Evolutionary conservation across 2,888 invertebrate species (phyloP), one percentile per base, ranked within the genome.

Genomic region (Drosophila kokeensis): DNA sequence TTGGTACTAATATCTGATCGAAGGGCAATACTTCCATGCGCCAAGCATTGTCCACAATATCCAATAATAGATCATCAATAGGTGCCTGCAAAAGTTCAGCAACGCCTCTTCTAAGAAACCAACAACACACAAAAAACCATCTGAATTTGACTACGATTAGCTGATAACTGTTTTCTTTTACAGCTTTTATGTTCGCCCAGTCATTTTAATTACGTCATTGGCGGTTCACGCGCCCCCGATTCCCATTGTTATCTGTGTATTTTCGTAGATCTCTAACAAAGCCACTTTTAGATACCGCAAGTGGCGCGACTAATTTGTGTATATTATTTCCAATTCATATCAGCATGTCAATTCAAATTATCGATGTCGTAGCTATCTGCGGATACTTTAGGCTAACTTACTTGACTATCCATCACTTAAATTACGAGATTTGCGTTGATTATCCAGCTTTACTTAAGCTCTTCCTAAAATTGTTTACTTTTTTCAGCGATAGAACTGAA

Each of bases 1-100:
- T 92, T 3, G 98, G 98, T 8, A 99, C 98, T 62, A 94, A 91
- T 82, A 97, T 97, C 90, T 98, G 98, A 93, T 98, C 98, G 85
- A 96, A 95, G 5, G 97, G 97, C 53, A 97, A 93, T 85, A 95
- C 94, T 90, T 98, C 98, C 70, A 96, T 95, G 64, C 97, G 95
- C 98, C 99, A 99, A 87, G 96, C 95, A 89, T 97, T 96, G 92
- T 98, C 98, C 80, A 93, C 81, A 82, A 93, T 92, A 84, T 93
- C 93, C 82, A 93, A 87, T 69, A 93, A 90, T 76, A 92, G 83
- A 84, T 92, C 93, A 82, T 93, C 93, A 79, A 90, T 88, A 66
- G 92, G 92, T 79, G 93, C 92, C 83, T 83, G 78, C 6, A 57
- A 55, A 50, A 66, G 45, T 48, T 24, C 5, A 71, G 42, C 54